phyloP scores from a whole-genome alignment of 1,140 invertebrate species.

The Procambarus clarkii region DNA sequence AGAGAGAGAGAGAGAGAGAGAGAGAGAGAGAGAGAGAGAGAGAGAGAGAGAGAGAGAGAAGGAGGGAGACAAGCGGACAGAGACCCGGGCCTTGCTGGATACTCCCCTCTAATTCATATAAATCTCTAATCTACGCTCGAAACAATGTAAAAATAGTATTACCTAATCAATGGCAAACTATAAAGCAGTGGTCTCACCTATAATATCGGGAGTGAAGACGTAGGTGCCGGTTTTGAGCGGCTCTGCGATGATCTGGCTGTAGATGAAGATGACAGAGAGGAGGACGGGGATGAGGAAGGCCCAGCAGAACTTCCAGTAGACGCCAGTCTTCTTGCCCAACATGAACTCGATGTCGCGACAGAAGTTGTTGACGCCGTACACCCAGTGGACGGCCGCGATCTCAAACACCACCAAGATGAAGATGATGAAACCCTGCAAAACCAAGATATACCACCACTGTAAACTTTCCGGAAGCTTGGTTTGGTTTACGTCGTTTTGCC shows the following conservation, averaged over 20 bases:
- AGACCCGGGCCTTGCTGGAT: no score
- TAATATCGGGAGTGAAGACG: conserved; percentile 40
- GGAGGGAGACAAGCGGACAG: no score
- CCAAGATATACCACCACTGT: no score
- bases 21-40: no score
- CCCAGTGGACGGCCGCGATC: conserved; percentile 84
- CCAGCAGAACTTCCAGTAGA: conserved; percentile 91
- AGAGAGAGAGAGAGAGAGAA: no score
- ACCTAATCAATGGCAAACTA: no score
- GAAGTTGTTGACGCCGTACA: conserved; percentile 82
- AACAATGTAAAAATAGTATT: no score
- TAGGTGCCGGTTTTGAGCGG: conserved; percentile 46
- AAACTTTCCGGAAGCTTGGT: no score
- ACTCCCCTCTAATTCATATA: no score
- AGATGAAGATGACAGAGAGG: conserved; percentile 83
- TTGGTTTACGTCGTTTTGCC: no score
- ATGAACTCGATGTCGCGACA: conserved; percentile 85
- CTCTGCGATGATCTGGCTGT: conserved; percentile 77
- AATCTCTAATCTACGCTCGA: no score
- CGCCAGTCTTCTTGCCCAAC: conserved; percentile 82
- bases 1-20: no score
- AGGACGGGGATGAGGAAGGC: conserved; percentile 83
- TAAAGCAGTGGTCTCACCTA: conserved; percentile 34
- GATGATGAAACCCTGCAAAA: conserved; percentile 82
- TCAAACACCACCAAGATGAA: conserved; percentile 86